Base-by-base conservation (phyloP, 2,888 invertebrate genomes). In the Thalpophila matura region DNA sequence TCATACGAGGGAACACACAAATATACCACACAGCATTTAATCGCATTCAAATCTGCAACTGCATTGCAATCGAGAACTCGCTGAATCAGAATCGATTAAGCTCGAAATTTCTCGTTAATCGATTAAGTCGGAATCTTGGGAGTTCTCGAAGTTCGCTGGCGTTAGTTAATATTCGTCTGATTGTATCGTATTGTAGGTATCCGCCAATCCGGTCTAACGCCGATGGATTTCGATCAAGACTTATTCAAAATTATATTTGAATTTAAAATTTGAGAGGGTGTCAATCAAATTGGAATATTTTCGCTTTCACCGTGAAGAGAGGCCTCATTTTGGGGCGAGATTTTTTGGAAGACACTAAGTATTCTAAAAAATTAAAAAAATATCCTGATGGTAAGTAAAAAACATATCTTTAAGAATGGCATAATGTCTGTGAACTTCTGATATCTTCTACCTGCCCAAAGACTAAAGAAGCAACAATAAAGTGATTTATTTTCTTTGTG, bases 1-100 rank as follows among this genome's bases (percentile, higher is more conserved):
- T 65, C 69, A 72, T 71, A 72, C 69, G 56, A 57, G 37, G 50
- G 22, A 31, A 53, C 65, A 75, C 67, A 45, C 63, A 71, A 62
- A 77, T 65, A 68, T 69, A 62, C 67, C 55, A 68, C 61, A 61
- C 57, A 64, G 59, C 63, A 56, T 80, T 80, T 74, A 80, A 81
- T 82, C 73, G 71, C 80, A 85, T 77, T 81, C 77, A 82, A 84
- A 85, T 86, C 82, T 83, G 85, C 83, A 82, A 86, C 81, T 84
- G 84, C 83, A 84, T 80, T 84, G 84, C 84, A 85, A 85, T 87
- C 79, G 85, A 84, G 85, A 86, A 82, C 83, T 82, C 75, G 85
- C 85, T 87, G 85, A 90, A 86, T 90, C 86, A 83, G 88, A 90
- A 88, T 89, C 89, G 89, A 90, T 90, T 91, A 89, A 86, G 76